Evolutionary conservation across 2,888 invertebrate genomes (phyloP).

Genomic region (Eurois occulta): DNA sequence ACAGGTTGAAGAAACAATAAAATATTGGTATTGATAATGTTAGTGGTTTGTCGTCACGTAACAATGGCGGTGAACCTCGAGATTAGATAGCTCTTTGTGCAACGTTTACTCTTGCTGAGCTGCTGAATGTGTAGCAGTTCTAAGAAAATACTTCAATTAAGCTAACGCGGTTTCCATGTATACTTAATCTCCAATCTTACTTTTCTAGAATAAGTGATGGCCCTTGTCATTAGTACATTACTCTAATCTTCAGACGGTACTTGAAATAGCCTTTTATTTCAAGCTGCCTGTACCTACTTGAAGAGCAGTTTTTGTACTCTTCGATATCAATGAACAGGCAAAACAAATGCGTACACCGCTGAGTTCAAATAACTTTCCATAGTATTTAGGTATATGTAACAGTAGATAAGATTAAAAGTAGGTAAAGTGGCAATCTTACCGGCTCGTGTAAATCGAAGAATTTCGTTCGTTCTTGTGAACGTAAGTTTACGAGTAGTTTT

Average conservation of each 20-base stretch:
- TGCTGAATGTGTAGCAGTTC: slow-evolving; percentile 23
- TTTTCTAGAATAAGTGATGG: not conserved
- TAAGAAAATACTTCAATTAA: slow-evolving; percentile 34
- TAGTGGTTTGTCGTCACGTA: slow-evolving; percentile 21
- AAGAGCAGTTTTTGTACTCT: not conserved
- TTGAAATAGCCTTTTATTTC: not conserved
- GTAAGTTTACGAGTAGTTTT: slow-evolving; percentile 17
- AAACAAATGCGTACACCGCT: not conserved
- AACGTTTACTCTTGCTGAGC: slow-evolving; percentile 10
- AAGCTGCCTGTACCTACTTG: not conserved
- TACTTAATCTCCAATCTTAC: not conserved
- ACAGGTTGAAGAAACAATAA: slow-evolving; percentile 47
- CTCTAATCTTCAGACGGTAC: not conserved
- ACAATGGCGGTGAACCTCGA: slow-evolving; percentile 32
- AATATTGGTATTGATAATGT: slow-evolving; percentile 39
- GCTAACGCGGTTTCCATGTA: not conserved
- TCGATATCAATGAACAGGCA: slow-evolving; percentile 5
- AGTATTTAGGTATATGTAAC: slow-evolving; percentile 17
- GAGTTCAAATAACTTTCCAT: slow-evolving; percentile 45
- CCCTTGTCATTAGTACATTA: not conserved
- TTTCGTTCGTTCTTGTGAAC: slow-evolving; percentile 34
- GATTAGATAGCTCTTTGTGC: slow-evolving; percentile 24
- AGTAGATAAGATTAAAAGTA: slow-evolving; percentile 53
- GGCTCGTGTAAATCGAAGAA: slow-evolving; percentile 32
- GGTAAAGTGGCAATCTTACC: slow-evolving; percentile 31